A percentile compares a stretch with the other conserved stretches of the same genome.
Conservation (phyloP, 2,797 vertebrate genomes). For the Natrix natrix region DNA sequence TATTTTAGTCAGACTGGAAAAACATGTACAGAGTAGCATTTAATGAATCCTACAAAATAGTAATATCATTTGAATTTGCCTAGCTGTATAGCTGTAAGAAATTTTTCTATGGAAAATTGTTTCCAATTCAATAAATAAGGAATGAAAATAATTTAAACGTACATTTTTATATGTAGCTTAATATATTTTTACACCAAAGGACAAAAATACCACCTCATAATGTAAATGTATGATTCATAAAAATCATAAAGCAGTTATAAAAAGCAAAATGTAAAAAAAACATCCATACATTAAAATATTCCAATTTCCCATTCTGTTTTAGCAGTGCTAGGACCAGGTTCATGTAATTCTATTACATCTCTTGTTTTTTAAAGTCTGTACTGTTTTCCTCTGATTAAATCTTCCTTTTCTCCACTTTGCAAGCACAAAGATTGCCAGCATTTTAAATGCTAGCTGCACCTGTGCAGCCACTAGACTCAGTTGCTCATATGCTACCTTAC, state of each 20-base stretch:
- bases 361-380: neutral
- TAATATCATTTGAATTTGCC: neutral
- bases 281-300: neutral
- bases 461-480: neutral
- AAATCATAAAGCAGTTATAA: neutral
- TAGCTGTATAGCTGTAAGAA: neutral
- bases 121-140: neutral
- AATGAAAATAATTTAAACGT: neutral
- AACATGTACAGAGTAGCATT: neutral
- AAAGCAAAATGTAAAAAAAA: neutral
- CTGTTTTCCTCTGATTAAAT: neutral
- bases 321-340: neutral
- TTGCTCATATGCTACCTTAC: neutral
- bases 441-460: neutral
- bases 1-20: neutral
- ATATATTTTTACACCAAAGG: neutral
- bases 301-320: neutral
- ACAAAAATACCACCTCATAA: neutral
- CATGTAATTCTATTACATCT: neutral
- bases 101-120: neutral
- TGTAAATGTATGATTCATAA: neutral
- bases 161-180: neutral
- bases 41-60: neutral
- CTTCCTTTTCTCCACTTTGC: neutral
- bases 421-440: neutral